Base-by-base conservation (phyloP, 2,113 vertebrate genomes). In the Noctilio leporinus region DNA sequence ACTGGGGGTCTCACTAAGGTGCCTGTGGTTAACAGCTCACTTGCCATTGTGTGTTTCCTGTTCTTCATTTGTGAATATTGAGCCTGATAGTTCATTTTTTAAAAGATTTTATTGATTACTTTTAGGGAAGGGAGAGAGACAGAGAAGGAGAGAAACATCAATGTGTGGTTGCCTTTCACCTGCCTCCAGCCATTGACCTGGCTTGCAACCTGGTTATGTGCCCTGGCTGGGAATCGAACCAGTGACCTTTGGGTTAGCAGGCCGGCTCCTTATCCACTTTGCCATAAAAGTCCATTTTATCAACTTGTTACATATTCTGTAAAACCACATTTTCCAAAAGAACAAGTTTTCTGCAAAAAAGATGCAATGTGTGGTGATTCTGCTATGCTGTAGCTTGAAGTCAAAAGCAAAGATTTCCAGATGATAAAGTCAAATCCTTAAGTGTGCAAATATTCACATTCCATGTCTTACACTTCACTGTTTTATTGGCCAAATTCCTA, bases 401-500 rank as follows among this genome's bases (percentile, higher is more conserved):
- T 73, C 49, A 76, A 93, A 93, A 65, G 26, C 55, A 80, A 77
- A 95, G 45, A 81, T 85, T 96, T 88, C 65, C 73, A 92, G 49
- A 92, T 70, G 83, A 91, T 19, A 95, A 85, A 93, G 95, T 70
- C 55, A 95, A 95, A 92, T 64, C 38, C 59, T 91, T 86, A 88
- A 93, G 72, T 33, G 28, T 33, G 6, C 12, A 82, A 62, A 10
- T 70, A 55, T 55, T 85, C 28, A 78, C 65, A 49, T 51, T 91
- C 35, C 49, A 75, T 93, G 84, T 47, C 80, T 89, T 81, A 76
- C 6, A 88, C 30, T 55, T 73, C 47, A 45, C 38, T 59, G 24
- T 76, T 82, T 49, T 38, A 93, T 59, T 88, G 43, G 75, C 35
- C 59, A 81, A 64, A 84, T 88, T 95, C 26, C 55, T 67, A 47